Conservation (phyloP, 2,888 invertebrate species). For the Synanthedon tipuliformis region DNA sequence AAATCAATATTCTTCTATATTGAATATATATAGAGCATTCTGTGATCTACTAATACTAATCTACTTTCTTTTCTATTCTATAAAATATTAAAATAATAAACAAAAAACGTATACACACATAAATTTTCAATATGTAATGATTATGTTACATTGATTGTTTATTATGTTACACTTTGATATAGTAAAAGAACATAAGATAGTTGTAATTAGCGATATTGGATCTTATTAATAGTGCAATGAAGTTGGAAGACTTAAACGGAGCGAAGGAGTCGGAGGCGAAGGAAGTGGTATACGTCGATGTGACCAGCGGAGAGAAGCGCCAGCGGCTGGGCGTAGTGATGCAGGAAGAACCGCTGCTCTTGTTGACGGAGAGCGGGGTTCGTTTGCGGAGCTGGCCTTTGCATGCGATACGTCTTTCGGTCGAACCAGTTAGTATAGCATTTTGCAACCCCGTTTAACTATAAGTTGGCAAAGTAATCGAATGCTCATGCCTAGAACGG, state of each 20-base stretch:
- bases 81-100: no score
- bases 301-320: conserved; percentile 15
- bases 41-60: no score
- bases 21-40: no score
- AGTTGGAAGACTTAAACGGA: conserved; percentile 21
- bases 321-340: conserved; percentile 11
- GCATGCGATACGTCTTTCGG: conserved; percentile 13
- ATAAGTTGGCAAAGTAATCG: no score
- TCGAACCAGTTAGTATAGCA: conserved; percentile 11
- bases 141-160: no score
- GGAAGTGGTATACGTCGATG: conserved; percentile 19
- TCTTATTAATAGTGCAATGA: conserved; percentile 18
- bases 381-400: conserved; percentile 18
- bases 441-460: no score
- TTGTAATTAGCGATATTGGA: conserved; percentile 3
- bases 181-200: neutral
- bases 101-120: no score
- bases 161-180: no score
- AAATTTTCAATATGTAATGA: no score
- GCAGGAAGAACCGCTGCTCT: conserved; percentile 12
- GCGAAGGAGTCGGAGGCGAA: conserved; percentile 24
- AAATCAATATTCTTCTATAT: no score
- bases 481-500: no score
- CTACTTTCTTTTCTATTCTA: no score
- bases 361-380: conserved; percentile 13